Percentiles rank a stretch among this genome's conserved stretches.
These are phyloP conservation scores for Machaerirhynchus nigripectus DNA, from an alignment of 2,113 vertebrate genomes.

Conservation along the genomic window DNA sequence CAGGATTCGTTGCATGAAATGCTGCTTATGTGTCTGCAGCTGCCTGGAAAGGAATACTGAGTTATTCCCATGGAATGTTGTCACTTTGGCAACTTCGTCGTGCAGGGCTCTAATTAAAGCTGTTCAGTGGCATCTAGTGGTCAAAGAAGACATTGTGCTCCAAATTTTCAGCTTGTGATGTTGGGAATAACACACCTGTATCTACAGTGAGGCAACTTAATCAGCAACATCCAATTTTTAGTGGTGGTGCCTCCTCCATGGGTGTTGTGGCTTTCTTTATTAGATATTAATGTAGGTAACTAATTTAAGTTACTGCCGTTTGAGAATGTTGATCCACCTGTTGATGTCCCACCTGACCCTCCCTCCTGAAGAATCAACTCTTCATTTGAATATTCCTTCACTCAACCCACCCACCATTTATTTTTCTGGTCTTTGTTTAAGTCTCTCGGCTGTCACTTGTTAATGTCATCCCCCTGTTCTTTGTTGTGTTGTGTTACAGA, in stretches of 20 bases:
- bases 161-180: not conserved
- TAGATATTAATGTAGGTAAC: not conserved
- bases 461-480: not conserved
- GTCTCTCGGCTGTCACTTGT: not conserved
- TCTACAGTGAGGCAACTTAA: not conserved
- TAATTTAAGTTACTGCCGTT: not conserved
- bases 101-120: not conserved
- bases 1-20: not conserved
- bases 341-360: too few species aligned
- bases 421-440: not conserved
- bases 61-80: not conserved
- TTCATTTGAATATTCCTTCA: not conserved
- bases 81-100: not conserved
- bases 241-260: not conserved
- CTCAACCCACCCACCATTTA: not conserved
- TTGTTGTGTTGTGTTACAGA: not conserved
- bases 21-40: not conserved
- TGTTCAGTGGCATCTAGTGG: conserved; percentile 56
- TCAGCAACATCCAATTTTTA: not conserved
- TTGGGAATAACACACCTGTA: not conserved
- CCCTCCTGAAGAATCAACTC: too few species aligned
- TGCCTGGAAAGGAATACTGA: not conserved
- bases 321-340: not conserved
- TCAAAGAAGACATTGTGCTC: not conserved
- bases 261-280: not conserved